phyloP scores from a whole-genome alignment of 64 coral and sea anemone species.

The Pocillopora damicornis region DNA sequence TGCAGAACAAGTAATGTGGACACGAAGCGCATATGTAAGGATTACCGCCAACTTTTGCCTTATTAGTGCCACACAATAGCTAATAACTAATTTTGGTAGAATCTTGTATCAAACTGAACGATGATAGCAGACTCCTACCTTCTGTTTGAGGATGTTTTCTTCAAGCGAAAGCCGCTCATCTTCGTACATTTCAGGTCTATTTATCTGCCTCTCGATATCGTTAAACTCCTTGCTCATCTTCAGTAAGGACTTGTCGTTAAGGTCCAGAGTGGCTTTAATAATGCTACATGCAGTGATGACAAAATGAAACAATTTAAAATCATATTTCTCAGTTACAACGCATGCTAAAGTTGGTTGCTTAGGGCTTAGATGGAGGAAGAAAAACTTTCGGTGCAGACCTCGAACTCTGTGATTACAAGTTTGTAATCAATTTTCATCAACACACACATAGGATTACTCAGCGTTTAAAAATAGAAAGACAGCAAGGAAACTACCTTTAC shows the following conservation, averaged over 20 bases:
- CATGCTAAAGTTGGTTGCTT: too few relatives aligned
- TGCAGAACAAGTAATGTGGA: too few relatives aligned
- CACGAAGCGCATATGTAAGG: too few relatives aligned
- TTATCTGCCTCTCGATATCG: slow-evolving; percentile 21
- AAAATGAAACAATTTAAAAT: not conserved
- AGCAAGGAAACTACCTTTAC: too few relatives aligned
- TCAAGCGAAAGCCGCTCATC: slow-evolving; percentile 13
- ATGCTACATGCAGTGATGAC: not conserved
- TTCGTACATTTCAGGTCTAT: slow-evolving; percentile 28
- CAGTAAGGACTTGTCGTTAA: slow-evolving; percentile 2
- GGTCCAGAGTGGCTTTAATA: not conserved
- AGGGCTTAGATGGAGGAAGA: not conserved
- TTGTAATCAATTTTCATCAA: not conserved
- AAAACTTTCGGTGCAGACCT: too few relatives aligned
- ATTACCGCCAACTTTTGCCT: too few relatives aligned
- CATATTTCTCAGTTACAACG: not conserved
- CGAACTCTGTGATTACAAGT: too few relatives aligned
- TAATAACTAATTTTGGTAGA: too few relatives aligned
- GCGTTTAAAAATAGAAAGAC: too few relatives aligned
- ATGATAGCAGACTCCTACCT: not conserved
- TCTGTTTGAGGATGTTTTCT: slow-evolving; percentile 33
- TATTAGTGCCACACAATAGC: too few relatives aligned
- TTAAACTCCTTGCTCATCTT: slow-evolving; percentile 4
- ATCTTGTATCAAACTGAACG: too few relatives aligned
- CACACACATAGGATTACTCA: too few relatives aligned